These are phyloP conservation scores for Drosophila kanekoi DNA, from an alignment of 2,888 invertebrate genomes.

Conservation along the genomic window DNA sequence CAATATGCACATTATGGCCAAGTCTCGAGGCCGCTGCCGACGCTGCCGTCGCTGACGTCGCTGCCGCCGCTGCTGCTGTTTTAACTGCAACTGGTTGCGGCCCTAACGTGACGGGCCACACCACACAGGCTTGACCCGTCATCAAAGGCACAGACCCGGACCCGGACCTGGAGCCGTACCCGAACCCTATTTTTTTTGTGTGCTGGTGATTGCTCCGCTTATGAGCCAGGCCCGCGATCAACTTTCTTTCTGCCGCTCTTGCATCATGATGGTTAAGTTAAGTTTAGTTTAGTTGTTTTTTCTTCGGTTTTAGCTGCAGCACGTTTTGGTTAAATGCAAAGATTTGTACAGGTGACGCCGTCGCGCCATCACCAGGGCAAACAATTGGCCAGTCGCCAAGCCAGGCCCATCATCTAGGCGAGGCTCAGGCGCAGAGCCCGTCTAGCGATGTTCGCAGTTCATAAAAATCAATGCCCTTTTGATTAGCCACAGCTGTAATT, in stretches of 20 bases:
- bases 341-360: slow-evolving; percentile 77
- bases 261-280: slow-evolving; percentile 64
- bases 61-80: slow-evolving; percentile 1
- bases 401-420: slow-evolving; percentile 30
- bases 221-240: slow-evolving; percentile 56
- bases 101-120: slow-evolving; percentile 71
- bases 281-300: not conserved
- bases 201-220: slow-evolving; percentile 62
- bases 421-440: slow-evolving; percentile 23
- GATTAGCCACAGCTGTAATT: slow-evolving; percentile 75
- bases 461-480: slow-evolving; percentile 81
- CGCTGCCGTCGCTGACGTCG: slow-evolving; percentile 2
- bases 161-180: slow-evolving; percentile 14
- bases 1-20: slow-evolving; percentile 77
- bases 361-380: slow-evolving; percentile 56
- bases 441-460: slow-evolving; percentile 60
- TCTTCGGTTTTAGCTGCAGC: slow-evolving; percentile 26
- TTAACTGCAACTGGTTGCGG: slow-evolving; percentile 38
- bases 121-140: slow-evolving; percentile 70
- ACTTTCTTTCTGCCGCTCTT: slow-evolving; percentile 73
- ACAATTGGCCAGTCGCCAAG: slow-evolving; percentile 38
- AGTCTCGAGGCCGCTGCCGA: slow-evolving; percentile 43
- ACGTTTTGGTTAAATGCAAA: slow-evolving; percentile 78
- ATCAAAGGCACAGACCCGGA: slow-evolving; percentile 20
- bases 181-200: slow-evolving; percentile 41